phyloP scores from a whole-genome alignment of 2,113 vertebrate genomes.

The Callionymus lyra region DNA sequence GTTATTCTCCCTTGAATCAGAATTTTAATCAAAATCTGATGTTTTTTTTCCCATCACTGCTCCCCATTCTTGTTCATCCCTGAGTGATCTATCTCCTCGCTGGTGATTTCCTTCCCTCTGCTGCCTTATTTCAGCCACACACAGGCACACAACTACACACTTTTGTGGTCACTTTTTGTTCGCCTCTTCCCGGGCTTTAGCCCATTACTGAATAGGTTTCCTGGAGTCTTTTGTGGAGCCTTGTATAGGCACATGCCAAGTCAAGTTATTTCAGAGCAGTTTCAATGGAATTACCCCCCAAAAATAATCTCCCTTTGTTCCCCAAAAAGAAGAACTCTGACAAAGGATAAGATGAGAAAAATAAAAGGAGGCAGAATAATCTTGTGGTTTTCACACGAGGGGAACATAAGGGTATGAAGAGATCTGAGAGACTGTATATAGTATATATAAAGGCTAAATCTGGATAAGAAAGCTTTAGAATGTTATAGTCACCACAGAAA shows the following conservation, averaged over 20 bases:
- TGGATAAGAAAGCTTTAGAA: constrained; percentile 8
- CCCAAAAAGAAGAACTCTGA: not conserved
- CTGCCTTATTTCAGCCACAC: constrained; percentile 34
- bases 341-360: constrained; percentile 19
- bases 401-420: constrained; percentile 41
- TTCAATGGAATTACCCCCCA: constrained; percentile 57
- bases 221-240: constrained; percentile 52
- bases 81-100: constrained; percentile 39
- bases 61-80: constrained; percentile 18
- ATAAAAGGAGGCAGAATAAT: constrained; percentile 36
- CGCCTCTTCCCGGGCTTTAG: constrained; percentile 36
- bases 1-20: too few species aligned
- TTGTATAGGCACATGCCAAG: constrained; percentile 62
- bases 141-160: constrained; percentile 7
- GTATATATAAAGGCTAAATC: constrained; percentile 13
- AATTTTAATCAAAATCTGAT: not conserved
- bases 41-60: constrained; percentile 17
- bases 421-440: constrained; percentile 22
- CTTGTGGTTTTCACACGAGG: constrained; percentile 23
- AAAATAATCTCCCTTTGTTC: constrained; percentile 51
- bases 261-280: constrained; percentile 56
- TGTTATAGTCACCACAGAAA: too few species aligned
- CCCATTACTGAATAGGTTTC: constrained; percentile 55
- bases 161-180: constrained; percentile 33
- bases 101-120: constrained; percentile 43